A percentile compares a stretch with the other conserved stretches of the same genome.
phyloP scores from a whole-genome alignment of 1,140 invertebrate genomes.

The Ruditapes philippinarum region DNA sequence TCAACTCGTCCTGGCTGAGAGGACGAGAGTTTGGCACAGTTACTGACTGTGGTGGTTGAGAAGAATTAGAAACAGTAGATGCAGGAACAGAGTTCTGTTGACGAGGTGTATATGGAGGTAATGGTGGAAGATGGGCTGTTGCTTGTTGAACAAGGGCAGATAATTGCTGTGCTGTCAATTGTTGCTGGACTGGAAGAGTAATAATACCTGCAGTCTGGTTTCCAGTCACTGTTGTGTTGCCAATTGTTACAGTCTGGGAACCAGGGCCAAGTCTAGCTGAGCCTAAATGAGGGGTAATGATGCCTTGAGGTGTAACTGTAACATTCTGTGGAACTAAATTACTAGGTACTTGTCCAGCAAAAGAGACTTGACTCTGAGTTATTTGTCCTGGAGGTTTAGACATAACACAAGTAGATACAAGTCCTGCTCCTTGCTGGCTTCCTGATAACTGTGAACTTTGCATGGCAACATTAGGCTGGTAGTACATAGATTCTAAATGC shows the following conservation, averaged over 20 bases:
- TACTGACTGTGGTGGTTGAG: background rate
- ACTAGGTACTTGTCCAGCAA: background rate
- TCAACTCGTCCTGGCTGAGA: background rate
- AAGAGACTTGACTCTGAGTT: background rate
- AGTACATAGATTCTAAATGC: slow-evolving; percentile 32
- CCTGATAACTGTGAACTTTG: slow-evolving; percentile 11
- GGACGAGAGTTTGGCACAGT: background rate
- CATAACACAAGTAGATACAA: slow-evolving; percentile 21
- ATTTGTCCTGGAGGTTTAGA: background rate
- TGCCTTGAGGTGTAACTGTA: slow-evolving; percentile 55
- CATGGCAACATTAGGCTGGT: slow-evolving; percentile 57
- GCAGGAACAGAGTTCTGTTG: background rate
- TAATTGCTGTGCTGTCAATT: slow-evolving; percentile 44
- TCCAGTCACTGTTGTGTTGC: slow-evolving; percentile 49
- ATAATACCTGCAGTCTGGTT: slow-evolving; percentile 31
- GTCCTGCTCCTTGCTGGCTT: background rate
- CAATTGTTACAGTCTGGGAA: slow-evolving; percentile 31
- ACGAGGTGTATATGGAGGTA: slow-evolving; percentile 56
- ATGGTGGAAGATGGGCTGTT: slow-evolving; percentile 39
- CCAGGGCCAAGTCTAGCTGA: slow-evolving; percentile 8
- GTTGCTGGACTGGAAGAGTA: slow-evolving; percentile 45
- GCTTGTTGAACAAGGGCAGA: slow-evolving; percentile 54
- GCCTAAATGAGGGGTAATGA: slow-evolving; percentile 22
- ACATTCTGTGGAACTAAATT: slow-evolving; percentile 48
- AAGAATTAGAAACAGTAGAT: background rate